Base-by-base conservation (phyloP, 2,888 invertebrate species). In the Eristalis pertinax region DNA sequence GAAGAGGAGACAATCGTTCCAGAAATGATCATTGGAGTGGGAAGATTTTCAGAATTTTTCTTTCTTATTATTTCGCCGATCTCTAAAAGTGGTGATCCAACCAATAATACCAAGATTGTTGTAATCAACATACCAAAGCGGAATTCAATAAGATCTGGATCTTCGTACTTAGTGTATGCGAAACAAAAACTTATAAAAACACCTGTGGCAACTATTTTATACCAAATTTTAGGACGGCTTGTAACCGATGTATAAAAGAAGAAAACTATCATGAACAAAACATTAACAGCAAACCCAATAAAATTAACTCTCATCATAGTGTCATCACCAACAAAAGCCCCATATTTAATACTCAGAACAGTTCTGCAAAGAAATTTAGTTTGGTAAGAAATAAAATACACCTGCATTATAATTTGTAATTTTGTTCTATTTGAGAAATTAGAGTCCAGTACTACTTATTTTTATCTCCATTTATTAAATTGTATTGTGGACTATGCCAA, bases 1-100 rank as follows among this genome's bases (percentile, higher is more conserved):
- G 92, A 90, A 3, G 89, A 84, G 22, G 91, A 89, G n/a, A 98
- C 97, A 7, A 97, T 90, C 38, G 97, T 95, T 88, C 97, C 98
- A 89, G 97, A 96, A 43, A 97, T 93, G 90, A 98, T 98, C 81
- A 99, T 94, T 10, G 98, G 97, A 92, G 98, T 97, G 5, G 98
- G 98, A 93, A 99, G 94, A 50, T 96, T 95, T 85, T 96, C 97
- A 0, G 98, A 97, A 92, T 96, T 97, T 93, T 97, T 95, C 19
- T 96, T 96, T 90, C 94, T 94, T 41, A 99, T 95, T 75, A 99
- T 96, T 79, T 96, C 94, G 89, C 94, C 96, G 90, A 97, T 91
- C 90, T 95, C 95, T 22, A 96, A 93, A 3, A 97, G 93, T 0
- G 97, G 97, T 10, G 96, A 94, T 0, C 95, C 96, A 84, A 97